Percentiles rank a stretch among this genome's conserved stretches.
These are phyloP conservation scores for Aphidius ervi DNA, from an alignment of 1,140 invertebrate genomes.

Conservation along the genomic window DNA sequence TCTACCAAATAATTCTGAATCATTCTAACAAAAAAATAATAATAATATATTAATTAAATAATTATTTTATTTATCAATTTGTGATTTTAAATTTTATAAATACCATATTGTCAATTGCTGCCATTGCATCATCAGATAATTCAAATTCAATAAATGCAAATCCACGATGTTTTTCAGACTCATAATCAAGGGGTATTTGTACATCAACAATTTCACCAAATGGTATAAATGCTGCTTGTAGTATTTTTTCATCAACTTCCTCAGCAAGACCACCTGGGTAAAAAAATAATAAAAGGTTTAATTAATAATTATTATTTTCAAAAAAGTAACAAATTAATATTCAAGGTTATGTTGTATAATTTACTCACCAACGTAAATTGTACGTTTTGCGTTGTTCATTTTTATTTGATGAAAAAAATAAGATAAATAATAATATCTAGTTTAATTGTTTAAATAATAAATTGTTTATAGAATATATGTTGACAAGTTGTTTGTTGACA, in stretches of 20 bases:
- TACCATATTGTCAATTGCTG: conserved; percentile 99
- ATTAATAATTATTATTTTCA: conserved; percentile 3
- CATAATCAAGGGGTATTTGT: conserved; percentile 97
- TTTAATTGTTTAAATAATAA: too few relatives aligned
- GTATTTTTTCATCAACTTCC: conserved; percentile 93
- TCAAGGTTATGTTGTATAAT: too few relatives aligned
- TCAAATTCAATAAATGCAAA: conserved; percentile 99
- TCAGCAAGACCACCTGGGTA: conserved; percentile 84
- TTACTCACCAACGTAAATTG: too few relatives aligned
- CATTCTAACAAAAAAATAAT: conserved; percentile 68
- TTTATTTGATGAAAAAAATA: too few relatives aligned
- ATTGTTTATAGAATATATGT: too few relatives aligned
- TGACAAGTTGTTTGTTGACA: too few relatives aligned
- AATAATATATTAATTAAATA: neutral
- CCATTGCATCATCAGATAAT: conserved; percentile 86
- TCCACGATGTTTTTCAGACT: conserved; percentile 93
- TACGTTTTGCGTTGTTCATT: too few relatives aligned
- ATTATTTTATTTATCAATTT: neutral
- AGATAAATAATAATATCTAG: too few relatives aligned
- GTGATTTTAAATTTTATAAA: conserved; percentile 16
- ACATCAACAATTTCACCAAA: conserved; percentile 98
- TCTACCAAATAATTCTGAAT: conserved; percentile 94
- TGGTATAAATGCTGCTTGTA: conserved; percentile 95
- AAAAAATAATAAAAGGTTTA: conserved; percentile 18
- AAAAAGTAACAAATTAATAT: neutral